These are phyloP conservation scores for Pediacus dermestoides DNA, from an alignment of 2,888 invertebrate species.

Conservation along the genomic window DNA sequence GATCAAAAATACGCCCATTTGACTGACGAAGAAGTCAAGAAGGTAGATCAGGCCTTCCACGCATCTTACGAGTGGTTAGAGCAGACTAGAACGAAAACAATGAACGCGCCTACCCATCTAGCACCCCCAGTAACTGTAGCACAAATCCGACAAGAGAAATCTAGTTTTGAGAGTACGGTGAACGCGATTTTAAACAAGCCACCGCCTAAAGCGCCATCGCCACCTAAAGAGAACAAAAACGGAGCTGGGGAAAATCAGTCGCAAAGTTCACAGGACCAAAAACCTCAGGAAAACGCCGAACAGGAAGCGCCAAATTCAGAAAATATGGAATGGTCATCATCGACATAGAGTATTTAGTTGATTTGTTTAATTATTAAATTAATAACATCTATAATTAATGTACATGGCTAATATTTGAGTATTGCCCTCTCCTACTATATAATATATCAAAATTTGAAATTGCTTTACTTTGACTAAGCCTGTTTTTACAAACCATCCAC, in stretches of 20 bases:
- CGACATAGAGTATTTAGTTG: conserved; percentile 13
- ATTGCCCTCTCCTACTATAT: no score
- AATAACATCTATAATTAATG: neutral
- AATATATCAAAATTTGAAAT: no score
- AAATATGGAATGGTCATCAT: conserved; percentile 34
- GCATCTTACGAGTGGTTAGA: conserved; percentile 82
- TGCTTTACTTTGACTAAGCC: no score
- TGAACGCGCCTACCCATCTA: conserved; percentile 63
- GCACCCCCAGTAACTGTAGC: conserved; percentile 74
- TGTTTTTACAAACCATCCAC: no score
- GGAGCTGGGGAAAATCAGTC: conserved; percentile 24
- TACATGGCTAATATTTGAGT: no score
- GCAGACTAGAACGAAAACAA: conserved; percentile 64
- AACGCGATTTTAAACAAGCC: conserved; percentile 84
- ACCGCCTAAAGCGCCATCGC: conserved; percentile 75
- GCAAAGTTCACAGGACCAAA: conserved; percentile 19
- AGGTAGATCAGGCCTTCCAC: conserved; percentile 65
- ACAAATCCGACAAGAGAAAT: conserved; percentile 76
- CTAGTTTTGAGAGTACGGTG: conserved; percentile 61
- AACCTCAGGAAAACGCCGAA: conserved; percentile 20
- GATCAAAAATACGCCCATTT: conserved; percentile 77
- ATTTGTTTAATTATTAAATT: conserved; percentile 4
- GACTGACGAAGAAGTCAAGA: conserved; percentile 75
- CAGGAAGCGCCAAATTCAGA: conserved; percentile 21
- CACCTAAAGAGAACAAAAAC: conserved; percentile 52